Conservation (phyloP, 2,888 invertebrate genomes). For the Drosophila prostipennis region DNA sequence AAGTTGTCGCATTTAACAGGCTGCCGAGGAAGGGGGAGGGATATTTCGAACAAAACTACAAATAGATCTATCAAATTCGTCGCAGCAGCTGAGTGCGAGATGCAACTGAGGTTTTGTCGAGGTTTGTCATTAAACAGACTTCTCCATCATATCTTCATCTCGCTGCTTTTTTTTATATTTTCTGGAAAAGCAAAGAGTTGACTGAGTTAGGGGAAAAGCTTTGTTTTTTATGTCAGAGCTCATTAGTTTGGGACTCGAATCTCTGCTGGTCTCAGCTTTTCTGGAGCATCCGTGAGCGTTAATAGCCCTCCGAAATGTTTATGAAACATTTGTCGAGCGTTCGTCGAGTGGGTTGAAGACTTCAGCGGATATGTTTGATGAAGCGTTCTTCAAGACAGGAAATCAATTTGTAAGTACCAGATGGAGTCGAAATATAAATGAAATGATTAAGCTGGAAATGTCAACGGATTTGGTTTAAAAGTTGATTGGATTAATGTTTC, state of each 20-base stretch:
- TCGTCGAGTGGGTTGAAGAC: conserved; percentile 29
- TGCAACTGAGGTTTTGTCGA: conserved; percentile 43
- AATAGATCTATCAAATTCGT: conserved; percentile 78
- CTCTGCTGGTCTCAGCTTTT: conserved; percentile 37
- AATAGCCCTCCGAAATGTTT: conserved; percentile 59
- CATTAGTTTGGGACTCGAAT: conserved; percentile 58
- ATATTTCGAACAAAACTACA: conserved; percentile 55
- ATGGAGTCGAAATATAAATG: conserved; percentile 17
- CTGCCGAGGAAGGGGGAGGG: conserved; percentile 26
- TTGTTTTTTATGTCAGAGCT: conserved; percentile 68
- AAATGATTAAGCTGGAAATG: conserved; percentile 13
- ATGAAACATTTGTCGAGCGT: conserved; percentile 49
- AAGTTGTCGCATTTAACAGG: conserved; percentile 80
- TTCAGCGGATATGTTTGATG: conserved; percentile 21
- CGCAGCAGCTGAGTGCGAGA: conserved; percentile 48
- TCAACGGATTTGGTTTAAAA: conserved; percentile 18
- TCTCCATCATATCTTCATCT: conserved; percentile 32
- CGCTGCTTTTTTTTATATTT: conserved; percentile 24
- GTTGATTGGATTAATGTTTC: conserved; percentile 9
- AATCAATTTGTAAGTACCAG: conserved; percentile 25
- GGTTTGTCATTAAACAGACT: conserved; percentile 60
- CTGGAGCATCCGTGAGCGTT: conserved; percentile 53
- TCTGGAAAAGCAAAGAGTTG: conserved; percentile 9
- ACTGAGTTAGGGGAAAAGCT: conserved; percentile 60
- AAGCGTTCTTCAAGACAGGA: conserved; percentile 23